phyloP scores from a whole-genome alignment of 1,140 invertebrate genomes.

The Oscheius sp. region DNA sequence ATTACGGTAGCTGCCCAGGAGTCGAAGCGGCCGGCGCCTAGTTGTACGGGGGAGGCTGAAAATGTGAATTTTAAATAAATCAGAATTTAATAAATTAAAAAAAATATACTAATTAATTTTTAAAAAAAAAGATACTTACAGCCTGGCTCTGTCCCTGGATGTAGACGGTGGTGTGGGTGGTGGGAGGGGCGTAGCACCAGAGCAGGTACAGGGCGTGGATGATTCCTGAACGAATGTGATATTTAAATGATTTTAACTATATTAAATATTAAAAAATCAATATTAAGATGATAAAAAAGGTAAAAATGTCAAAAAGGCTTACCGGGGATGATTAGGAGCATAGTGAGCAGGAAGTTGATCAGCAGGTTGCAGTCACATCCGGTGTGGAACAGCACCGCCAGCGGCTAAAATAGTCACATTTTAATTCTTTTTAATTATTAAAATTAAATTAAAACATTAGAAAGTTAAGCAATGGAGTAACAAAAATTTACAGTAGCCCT shows the following conservation, averaged over 20 bases:
- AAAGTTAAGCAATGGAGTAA: too few species aligned
- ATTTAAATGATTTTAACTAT: too few species aligned
- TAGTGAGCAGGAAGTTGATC: constrained; percentile 32
- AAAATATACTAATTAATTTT: too few species aligned
- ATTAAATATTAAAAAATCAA: background rate
- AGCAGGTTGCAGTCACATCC: constrained; percentile 39
- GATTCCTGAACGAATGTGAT: too few species aligned
- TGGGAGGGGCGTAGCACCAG: background rate
- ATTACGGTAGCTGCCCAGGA: too few species aligned
- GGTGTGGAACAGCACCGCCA: constrained; percentile 41
- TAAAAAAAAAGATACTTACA: background rate
- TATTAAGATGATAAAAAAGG: background rate
- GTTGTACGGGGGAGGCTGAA: too few species aligned
- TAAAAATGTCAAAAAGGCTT: background rate
- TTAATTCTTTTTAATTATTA: background rate
- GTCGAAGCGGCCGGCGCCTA: too few species aligned
- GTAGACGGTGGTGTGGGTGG: background rate
- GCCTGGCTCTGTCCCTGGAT: background rate
- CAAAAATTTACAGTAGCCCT: too few species aligned
- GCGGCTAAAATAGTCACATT: constrained; percentile 39
- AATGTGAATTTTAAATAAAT: too few species aligned
- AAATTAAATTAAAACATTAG: background rate
- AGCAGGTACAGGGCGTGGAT: constrained; percentile 47
- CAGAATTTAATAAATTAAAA: too few species aligned
- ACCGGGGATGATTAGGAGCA: constrained; percentile 46